phyloP scores from a whole-genome alignment of 2,797 vertebrate genomes.

The Eulemur coronatus region DNA sequence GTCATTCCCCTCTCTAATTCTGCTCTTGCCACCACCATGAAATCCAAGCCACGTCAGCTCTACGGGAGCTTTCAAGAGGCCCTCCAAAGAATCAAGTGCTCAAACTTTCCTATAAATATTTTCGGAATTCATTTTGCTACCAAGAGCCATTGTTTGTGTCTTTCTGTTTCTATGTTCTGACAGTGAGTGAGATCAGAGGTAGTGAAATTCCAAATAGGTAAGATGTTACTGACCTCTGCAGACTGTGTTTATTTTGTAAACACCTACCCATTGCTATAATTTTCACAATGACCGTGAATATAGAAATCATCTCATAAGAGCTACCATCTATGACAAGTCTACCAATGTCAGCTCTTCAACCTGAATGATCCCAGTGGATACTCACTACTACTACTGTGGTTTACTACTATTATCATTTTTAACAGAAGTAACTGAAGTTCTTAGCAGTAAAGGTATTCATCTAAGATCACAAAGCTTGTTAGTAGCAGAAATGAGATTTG shows the following conservation, averaged over 20 bases:
- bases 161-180: conserved; percentile 25
- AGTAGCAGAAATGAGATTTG: neutral
- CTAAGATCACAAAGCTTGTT: neutral
- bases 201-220: neutral
- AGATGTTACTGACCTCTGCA: neutral
- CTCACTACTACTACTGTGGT: neutral
- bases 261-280: neutral
- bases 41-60: neutral
- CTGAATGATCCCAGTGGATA: neutral
- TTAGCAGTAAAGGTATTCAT: neutral
- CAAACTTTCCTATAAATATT: conserved; percentile 3
- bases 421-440: neutral
- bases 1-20: neutral
- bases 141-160: neutral
- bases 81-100: neutral
- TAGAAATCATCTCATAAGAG: conserved; percentile 3
- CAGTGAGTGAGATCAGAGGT: neutral
- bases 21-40: neutral
- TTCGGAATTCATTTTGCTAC: neutral
- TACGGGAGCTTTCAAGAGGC: neutral
- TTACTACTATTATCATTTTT: neutral
- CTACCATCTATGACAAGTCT: neutral
- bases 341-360: neutral
- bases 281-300: neutral
- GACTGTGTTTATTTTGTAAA: conserved; percentile 24